Base-by-base conservation (phyloP, 2,797 vertebrate genomes). In the Coluber constrictor region DNA sequence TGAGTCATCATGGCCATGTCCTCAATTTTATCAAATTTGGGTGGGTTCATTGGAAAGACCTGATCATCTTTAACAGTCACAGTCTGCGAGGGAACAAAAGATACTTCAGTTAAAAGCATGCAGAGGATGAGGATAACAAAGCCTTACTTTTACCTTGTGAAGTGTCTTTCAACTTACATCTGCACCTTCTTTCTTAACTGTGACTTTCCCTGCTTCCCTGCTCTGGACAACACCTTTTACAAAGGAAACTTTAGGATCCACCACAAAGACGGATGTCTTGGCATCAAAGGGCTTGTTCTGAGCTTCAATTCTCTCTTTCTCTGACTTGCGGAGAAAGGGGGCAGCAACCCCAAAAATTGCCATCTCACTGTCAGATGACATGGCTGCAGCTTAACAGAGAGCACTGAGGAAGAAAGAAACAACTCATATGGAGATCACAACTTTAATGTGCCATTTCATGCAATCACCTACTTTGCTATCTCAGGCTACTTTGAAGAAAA, bases 231-330 rank as follows among this genome's bases (percentile, higher is more conserved):
- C 96, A 0, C 98, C 98, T 97, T 99, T 99, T 55, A 98, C 96
- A 94, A 99, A 99, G 95, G 99, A 98, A 63, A 98, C 96, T 57
- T 97, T 96, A 3, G 98, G 97, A 91, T 99, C 98, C 0, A 60
- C 66, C 94, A 99, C 98, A 90, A 97, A 99, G 94, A 97, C 98
- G 0, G 98, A 98, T 0, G 97, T 94, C 96, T 99, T 99, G 91
- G 98, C 98, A 96, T 99, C 99, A 90, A 99, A 99, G 0, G 99
- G 98, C 90, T 95, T 97, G 94, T 98, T 99, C 91, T 99, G 98
- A 93, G 98, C 98, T 10, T 98, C 98, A 25, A 99, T 95, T 56
- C 98, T 97, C 92, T 99, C 99, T 95, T 95, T 98, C 29, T 98
- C 98, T 54, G 98, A 98, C 86, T 99, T 99, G 13, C 98, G 97